Base-by-base conservation (phyloP, 2,113 vertebrate species). In the Cyanoliseus patagonus region DNA sequence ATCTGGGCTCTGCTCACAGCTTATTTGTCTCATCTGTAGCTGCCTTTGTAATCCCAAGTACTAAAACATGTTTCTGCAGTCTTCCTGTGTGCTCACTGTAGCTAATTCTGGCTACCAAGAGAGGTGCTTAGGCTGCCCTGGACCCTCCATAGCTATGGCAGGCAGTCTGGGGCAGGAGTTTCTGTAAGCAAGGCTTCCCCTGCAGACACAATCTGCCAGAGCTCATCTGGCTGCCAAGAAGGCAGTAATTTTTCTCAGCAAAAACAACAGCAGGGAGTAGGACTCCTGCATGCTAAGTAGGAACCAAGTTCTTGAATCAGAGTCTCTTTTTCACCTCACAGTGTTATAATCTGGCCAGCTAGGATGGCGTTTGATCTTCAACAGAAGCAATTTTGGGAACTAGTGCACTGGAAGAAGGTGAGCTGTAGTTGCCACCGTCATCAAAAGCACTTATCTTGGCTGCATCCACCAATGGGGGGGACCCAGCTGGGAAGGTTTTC, bases 1-100 rank as follows among this genome's bases (percentile, higher is more conserved):
- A 93, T 91, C 88, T 96, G 94, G 57, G 74, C 77, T 84, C 52
- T 78, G 23, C 28, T 96, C 53, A 79, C 74, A 84, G 83, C 30
- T 73, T 86, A 41, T 91, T 92, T 91, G 89, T 85, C 30, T 73
- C 64, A 52, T 86, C 57, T 91, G 73, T 64, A 70, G 33, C 47
- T 86, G 53, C 31, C 63, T 88, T 87, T 68, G 46, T 87, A 91
- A 92, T 68, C 16, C 57, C 23, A 61, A 76, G 14, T n/a, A 46
- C 31, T 64, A 61, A 68, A 84, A 78, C 30, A 18, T 25, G 8
- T 81, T 92, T 91, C 47, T 64, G 24, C 23, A 3, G 2, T 42
- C 24, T 8, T 46, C 17, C 33, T 64, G 2, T 39, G 52, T 44
- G 44, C n/a, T 83, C 52, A 41, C 13, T 52, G 15, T 4, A 4